These are phyloP conservation scores for Paragorgia papillata DNA, from an alignment of 92 coral and sea anemone species.

Conservation along the genomic window DNA sequence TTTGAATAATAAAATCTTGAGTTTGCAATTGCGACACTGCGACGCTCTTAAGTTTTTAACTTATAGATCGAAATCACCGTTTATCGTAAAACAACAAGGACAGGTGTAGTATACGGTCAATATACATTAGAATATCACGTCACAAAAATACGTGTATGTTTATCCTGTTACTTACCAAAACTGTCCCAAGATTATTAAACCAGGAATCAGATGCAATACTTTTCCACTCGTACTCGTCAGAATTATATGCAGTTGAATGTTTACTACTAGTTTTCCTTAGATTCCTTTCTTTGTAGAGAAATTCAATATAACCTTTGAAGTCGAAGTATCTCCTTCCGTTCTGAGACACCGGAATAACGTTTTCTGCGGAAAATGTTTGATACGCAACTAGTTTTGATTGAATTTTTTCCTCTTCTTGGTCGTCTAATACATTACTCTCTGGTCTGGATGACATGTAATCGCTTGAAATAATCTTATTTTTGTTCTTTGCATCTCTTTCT, in stretches of 20 bases:
- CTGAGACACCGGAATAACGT: constrained; percentile 26
- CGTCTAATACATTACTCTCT: neutral
- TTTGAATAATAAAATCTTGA: too few species aligned
- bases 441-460: neutral
- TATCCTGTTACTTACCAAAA: neutral
- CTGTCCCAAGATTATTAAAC: neutral
- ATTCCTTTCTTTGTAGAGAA: constrained; percentile 23
- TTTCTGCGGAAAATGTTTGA: constrained; percentile 31
- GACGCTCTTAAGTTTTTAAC: too few species aligned
- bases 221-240: neutral
- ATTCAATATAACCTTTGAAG: constrained; percentile 27
- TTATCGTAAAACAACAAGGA: too few species aligned
- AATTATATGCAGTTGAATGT: neutral
- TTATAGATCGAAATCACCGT: too few species aligned
- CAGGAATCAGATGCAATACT: constrained; percentile 7
- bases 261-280: neutral
- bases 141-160: too few species aligned
- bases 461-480: neutral
- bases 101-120: too few species aligned
- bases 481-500: neutral
- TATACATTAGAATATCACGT: too few species aligned
- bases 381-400: constrained; percentile 7
- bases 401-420: neutral
- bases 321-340: constrained; percentile 22
- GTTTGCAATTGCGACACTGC: too few species aligned